Percentiles rank a stretch among this genome's conserved stretches.
These are phyloP conservation scores for Parochlus steinenii DNA, from an alignment of 2,888 invertebrate genomes.

Conservation along the genomic window DNA sequence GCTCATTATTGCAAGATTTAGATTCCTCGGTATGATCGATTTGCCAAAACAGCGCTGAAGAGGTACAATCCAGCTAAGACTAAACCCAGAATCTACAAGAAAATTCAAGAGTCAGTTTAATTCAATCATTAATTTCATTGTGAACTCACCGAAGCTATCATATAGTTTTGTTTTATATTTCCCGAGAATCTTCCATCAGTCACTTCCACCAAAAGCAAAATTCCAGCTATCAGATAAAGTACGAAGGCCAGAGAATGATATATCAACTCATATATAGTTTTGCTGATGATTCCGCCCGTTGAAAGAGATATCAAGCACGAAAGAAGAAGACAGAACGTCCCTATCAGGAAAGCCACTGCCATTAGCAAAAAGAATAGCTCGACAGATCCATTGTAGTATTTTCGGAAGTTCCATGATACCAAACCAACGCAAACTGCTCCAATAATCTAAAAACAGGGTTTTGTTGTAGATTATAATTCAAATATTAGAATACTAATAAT, in stretches of 20 bases:
- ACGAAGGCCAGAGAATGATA: constrained; percentile 63
- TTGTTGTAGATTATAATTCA: too few species aligned
- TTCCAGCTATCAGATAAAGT: constrained; percentile 51
- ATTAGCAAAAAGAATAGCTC: constrained; percentile 58
- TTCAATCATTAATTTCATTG: constrained; percentile 10
- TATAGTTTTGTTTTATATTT: constrained; percentile 42
- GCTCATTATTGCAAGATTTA: too few species aligned
- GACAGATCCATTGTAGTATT: constrained; percentile 25
- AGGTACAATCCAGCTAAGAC: constrained; percentile 56
- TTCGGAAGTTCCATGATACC: constrained; percentile 39
- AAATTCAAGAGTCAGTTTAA: constrained; percentile 9
- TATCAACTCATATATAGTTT: constrained; percentile 64
- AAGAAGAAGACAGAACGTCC: constrained; percentile 55
- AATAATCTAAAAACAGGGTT: constrained; percentile 52
- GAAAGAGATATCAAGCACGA: constrained; percentile 63
- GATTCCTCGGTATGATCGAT: constrained; percentile 57
- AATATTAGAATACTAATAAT: constrained; percentile 15
- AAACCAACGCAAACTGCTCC: constrained; percentile 60
- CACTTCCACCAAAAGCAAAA: constrained; percentile 49
- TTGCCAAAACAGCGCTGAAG: constrained; percentile 59
- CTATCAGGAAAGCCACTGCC: constrained; percentile 59
- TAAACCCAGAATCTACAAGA: constrained; percentile 56
- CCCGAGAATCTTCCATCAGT: constrained; percentile 32
- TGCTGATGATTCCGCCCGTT: constrained; percentile 67
- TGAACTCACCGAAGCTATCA: constrained; percentile 55